These are phyloP conservation scores for Acanthornis magna DNA, from an alignment of 2,797 vertebrate genomes.

Conservation along the genomic window DNA sequence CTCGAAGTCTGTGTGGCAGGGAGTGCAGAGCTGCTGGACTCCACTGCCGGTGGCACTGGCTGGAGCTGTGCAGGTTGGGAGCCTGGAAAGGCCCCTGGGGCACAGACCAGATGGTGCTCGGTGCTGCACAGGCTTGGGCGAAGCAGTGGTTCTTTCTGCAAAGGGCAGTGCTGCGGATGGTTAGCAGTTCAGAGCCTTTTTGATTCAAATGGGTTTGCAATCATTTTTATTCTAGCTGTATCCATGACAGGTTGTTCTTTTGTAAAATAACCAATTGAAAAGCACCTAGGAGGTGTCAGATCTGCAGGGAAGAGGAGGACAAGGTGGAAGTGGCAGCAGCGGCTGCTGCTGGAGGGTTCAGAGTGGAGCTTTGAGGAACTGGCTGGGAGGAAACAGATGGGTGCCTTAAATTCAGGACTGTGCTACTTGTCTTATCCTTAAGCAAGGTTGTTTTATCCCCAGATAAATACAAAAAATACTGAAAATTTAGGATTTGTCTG, in stretches of 20 bases:
- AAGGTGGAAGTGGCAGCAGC: background rate
- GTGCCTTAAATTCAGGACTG: background rate
- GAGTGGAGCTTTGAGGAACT: background rate
- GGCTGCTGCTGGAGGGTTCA: background rate
- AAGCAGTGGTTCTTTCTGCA: background rate
- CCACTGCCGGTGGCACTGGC: accelerated
- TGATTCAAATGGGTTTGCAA: background rate
- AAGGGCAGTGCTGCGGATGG: background rate
- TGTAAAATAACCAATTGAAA: background rate
- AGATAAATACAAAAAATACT: background rate
- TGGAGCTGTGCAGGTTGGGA: background rate
- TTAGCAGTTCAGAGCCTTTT: background rate
- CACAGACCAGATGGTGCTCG: background rate
- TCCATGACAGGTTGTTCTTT: background rate
- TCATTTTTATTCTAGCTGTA: background rate
- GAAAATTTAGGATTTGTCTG: background rate
- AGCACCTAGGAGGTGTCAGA: background rate
- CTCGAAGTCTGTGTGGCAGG: accelerated
- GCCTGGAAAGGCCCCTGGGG: background rate
- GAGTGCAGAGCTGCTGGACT: background rate
- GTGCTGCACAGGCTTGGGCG: accelerated
- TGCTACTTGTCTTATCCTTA: background rate
- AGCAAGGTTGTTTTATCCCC: background rate
- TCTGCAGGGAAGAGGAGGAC: background rate
- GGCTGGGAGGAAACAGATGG: background rate